These are phyloP conservation scores for Thalassarche chlororhynchos DNA, from an alignment of 2,113 vertebrate species.

Conservation along the genomic window DNA sequence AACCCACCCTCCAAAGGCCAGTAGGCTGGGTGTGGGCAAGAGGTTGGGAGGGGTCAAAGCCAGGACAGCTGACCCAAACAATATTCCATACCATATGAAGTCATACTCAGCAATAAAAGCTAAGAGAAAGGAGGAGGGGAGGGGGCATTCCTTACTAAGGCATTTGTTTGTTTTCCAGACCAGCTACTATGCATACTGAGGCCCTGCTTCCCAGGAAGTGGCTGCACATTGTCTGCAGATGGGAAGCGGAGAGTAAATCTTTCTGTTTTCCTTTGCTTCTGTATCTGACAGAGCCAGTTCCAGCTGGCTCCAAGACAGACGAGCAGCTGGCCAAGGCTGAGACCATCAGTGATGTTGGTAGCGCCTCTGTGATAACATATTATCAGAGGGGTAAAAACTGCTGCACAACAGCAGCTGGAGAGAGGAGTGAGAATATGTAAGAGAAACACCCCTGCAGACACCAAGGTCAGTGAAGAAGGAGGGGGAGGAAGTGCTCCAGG, in stretches of 20 bases:
- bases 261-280: background rate
- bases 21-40: background rate
- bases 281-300: background rate
- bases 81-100: background rate
- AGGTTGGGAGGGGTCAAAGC: background rate
- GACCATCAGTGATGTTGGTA: accelerated
- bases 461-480: background rate
- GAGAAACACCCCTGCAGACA: background rate
- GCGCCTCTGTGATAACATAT: background rate
- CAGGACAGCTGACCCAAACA: background rate
- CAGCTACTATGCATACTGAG: background rate
- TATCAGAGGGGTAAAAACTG: background rate
- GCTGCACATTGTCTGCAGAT: background rate
- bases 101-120: background rate
- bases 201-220: background rate
- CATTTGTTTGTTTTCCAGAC: background rate
- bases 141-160: background rate
- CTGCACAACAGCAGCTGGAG: background rate
- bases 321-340: accelerated
- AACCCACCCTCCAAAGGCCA: background rate
- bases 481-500: background rate
- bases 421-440: background rate
- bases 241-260: background rate
- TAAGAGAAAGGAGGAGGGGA: background rate
- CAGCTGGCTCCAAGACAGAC: background rate